phyloP scores from a whole-genome alignment of 2,797 vertebrate genomes.

The Odontamblyopus rebecca region DNA sequence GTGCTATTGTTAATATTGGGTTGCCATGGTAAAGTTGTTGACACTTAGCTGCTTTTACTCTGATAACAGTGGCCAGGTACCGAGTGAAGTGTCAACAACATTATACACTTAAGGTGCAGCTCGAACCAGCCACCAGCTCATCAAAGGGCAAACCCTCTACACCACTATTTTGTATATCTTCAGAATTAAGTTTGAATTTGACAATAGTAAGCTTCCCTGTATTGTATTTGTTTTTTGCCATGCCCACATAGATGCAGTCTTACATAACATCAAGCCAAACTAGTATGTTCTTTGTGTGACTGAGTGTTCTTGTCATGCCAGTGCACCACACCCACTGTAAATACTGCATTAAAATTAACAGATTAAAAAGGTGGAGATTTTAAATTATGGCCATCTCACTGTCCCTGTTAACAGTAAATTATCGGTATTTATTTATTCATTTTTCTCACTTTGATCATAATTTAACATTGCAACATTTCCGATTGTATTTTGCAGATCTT shows the following conservation, averaged over 20 bases:
- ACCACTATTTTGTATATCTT: neutral
- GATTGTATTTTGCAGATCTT: constrained; percentile 46
- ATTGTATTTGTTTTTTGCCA: neutral
- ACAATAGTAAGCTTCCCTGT: too few relatives aligned
- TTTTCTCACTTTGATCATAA: neutral
- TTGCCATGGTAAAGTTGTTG: neutral
- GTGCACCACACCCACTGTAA: constrained; percentile 37
- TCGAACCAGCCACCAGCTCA: neutral
- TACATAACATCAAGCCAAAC: constrained; percentile 3
- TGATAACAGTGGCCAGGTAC: neutral
- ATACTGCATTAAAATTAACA: constrained; percentile 16
- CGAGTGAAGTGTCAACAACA: neutral
- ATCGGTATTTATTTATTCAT: neutral
- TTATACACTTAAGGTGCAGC: neutral
- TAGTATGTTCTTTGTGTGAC: constrained; percentile 8
- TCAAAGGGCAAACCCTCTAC: neutral
- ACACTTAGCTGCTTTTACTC: neutral
- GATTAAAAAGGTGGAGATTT: neutral
- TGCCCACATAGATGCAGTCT: neutral
- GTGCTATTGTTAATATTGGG: neutral
- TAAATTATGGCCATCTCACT: neutral
- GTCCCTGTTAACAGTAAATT: neutral
- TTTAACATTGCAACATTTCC: neutral
- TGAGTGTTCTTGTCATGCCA: neutral
- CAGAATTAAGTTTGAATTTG: neutral